Base-by-base conservation (phyloP, 2,797 vertebrate species). In the Gallinago stenura region DNA sequence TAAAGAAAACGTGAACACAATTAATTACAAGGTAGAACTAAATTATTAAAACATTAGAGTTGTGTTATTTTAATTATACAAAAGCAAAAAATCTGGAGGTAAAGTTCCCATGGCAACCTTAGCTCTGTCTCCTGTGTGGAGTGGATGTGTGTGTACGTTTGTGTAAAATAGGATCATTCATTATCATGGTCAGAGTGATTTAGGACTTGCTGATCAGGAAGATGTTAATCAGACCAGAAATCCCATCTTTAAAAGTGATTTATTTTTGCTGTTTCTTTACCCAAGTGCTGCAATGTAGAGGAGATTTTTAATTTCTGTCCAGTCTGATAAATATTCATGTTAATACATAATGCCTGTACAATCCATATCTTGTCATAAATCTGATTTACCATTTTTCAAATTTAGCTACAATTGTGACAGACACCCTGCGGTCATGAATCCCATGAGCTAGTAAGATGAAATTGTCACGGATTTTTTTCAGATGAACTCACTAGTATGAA, bases 71-170 rank as follows among this genome's bases (percentile, higher is more conserved):
- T 89, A 88, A 76, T 94, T 89, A 54, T 37, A 85, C 11, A 61
- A 87, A 83, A 14, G 31, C 3, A 30, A 91, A 96, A 96, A 85
- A 33, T 80, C 68, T 93, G 60, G 43, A 86, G 22, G 54, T 79
- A 71, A 87, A 25, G 65, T 91, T 96, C 64, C 88, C 76, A 86
- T 94, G 87, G 68, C 91, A 91, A 90, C 83, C 64, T 84, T 76
- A 71, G 31, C 35, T 86, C 65, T 57, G 12, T 64, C 4, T 71
- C 33, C 54, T 64, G 4, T 78, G n/a, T 88, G 30, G 48, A 37
- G 8, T 68, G 41, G 56, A 61, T 54, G 8, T 53, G 22, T 51
- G 20, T 65, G 19, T 80, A 16, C 33, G 11, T 73, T 75, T 90
- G 39, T 70, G 54, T 82, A 57, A 93, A 89, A 93, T 8, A 50